Conservation (phyloP, 2,113 vertebrate genomes). For the Parus major region DNA sequence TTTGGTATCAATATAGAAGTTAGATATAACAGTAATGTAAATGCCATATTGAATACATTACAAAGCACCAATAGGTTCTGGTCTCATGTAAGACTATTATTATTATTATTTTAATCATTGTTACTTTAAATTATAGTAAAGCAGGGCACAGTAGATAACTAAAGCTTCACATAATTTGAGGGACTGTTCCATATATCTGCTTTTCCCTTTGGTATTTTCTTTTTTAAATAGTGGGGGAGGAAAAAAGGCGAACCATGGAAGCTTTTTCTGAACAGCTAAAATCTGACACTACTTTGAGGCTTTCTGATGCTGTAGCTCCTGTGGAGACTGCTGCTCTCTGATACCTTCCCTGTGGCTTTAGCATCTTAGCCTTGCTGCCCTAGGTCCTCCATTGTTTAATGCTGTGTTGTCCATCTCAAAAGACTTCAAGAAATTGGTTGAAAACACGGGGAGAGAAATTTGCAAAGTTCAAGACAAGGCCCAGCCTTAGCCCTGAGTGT, state of each 20-base stretch:
- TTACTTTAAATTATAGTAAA: neutral
- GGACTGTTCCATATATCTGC: neutral
- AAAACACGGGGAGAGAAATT: neutral
- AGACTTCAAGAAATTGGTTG: neutral
- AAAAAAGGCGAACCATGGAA: neutral
- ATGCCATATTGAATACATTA: neutral
- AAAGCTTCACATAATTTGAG: neutral
- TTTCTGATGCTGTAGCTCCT: neutral
- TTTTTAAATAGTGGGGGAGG: neutral
- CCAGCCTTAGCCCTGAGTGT: neutral
- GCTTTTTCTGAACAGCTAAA: neutral
- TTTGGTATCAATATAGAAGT: neutral
- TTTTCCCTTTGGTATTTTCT: neutral
- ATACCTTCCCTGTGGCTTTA: neutral
- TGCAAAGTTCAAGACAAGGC: neutral
- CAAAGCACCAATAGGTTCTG: neutral
- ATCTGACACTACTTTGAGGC: neutral
- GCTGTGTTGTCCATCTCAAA: rapidly evolving
- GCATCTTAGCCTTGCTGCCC: neutral
- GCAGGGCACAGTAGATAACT: neutral
- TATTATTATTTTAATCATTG: neutral
- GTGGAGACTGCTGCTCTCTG: neutral
- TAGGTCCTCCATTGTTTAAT: neutral
- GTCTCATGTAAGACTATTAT: neutral
- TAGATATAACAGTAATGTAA: neutral